Conservation (phyloP, 2,113 vertebrate genomes). For the Poicephalus gulielmi region DNA sequence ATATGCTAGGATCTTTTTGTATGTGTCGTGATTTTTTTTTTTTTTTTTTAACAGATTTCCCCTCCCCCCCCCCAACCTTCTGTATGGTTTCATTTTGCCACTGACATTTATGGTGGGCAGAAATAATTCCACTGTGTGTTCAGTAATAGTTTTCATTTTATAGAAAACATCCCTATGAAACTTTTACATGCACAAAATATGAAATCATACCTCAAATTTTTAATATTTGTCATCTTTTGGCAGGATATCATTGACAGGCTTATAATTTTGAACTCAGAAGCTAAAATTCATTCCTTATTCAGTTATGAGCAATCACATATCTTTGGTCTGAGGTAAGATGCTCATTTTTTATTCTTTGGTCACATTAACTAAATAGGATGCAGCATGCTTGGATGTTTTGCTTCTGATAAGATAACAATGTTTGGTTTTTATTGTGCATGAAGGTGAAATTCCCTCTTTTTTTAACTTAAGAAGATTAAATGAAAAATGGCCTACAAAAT, state of each 20-base stretch:
- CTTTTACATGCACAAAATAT: neutral
- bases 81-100: neutral
- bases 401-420: slow-evolving; percentile 2
- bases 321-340: slow-evolving; percentile 93
- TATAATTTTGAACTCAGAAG: slow-evolving; percentile 89
- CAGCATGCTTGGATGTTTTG: neutral
- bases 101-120: neutral
- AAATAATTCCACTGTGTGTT: neutral
- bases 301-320: slow-evolving; percentile 94
- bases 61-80: neutral
- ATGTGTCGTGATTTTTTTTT: neutral
- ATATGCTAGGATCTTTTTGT: neutral
- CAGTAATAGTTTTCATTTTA: neutral
- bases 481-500: slow-evolving; percentile 3
- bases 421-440: neutral
- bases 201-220: neutral
- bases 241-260: slow-evolving; percentile 95
- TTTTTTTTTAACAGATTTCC: neutral
- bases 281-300: slow-evolving; percentile 93
- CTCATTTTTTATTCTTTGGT: slow-evolving; percentile 15
- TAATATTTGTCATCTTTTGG: slow-evolving; percentile 15
- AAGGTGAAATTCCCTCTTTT: neutral
- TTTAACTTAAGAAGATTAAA: neutral
- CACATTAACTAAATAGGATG: neutral
- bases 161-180: neutral